A percentile compares a stretch with the other conserved stretches of the same genome.
Conservation (phyloP, 2,113 vertebrate genomes). For the Galbula dea region DNA sequence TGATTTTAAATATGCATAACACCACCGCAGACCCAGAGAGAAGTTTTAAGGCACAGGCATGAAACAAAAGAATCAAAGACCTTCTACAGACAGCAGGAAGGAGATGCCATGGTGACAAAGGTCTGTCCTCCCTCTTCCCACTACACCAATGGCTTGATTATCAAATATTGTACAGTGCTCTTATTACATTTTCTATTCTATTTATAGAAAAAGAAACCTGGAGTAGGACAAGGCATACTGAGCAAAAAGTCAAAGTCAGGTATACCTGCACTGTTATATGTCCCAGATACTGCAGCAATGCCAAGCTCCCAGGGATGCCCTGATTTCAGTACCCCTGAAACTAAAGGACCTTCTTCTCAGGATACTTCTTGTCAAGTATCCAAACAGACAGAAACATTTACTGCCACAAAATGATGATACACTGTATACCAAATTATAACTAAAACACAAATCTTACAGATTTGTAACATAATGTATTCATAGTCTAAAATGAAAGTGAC, state of each 20-base stretch:
- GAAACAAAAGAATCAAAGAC: neutral
- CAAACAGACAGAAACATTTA: neutral
- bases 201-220: neutral
- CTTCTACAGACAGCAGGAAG: neutral
- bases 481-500: neutral
- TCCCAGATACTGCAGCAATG: neutral
- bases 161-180: neutral
- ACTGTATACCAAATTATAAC: neutral
- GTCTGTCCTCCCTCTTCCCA: neutral
- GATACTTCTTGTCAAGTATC: neutral
- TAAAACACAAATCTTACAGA: neutral
- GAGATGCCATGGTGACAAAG: neutral
- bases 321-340: neutral
- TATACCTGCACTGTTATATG: accelerated
- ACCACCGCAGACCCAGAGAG: neutral
- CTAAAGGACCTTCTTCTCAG: neutral
- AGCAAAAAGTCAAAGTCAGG: neutral
- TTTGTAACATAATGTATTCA: neutral
- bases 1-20: neutral
- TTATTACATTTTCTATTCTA: neutral
- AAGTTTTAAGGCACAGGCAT: neutral
- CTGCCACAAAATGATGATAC: neutral
- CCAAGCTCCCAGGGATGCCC: neutral
- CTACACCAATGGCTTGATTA: neutral
- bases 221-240: neutral